Evolutionary conservation across 2,113 vertebrate species (phyloP), one percentile per base, ranked within the genome.

Genomic region (Phylloscopus trochiloides): DNA sequence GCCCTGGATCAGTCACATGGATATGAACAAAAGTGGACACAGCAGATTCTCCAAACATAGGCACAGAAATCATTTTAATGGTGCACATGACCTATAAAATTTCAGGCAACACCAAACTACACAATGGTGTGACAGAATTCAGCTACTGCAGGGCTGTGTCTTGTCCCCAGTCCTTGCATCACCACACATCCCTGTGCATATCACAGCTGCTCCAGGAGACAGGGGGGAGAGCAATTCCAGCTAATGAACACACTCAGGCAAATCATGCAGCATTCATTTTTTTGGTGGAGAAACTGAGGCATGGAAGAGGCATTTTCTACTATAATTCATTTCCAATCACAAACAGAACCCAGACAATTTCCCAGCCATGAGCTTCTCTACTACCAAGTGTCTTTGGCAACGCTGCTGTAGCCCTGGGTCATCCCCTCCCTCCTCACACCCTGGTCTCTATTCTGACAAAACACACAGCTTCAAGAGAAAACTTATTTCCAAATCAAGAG

Each of bases 271-370:
- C 20, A 24, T 26, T 58, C 8, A 7, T 90, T 47, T 84, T 45
- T 50, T 25, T 61, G 50, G 32, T 19, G 52, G 43, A 34, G 73
- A 95, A 93, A 92, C 47, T 3, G 78, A 95, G 88, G 85, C 61
- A 71, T 1, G 0, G 10, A 65, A 73, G 71, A 59, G 48, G 36
- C 10, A 48, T 31, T 45, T 76, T 51, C 40, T 81, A 36, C 36
- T 74, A 5, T 5, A 66, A 71, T 38, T 71, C 1, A 55, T 25
- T 71, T 67, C 38, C 29, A 8, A 7, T 7, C 29, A 66, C 31
- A 28, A 36, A 36, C 19, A 66, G 79, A 73, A n/a, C 5, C 28
- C 25, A 52, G 71, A 18, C 19, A 20, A 29, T 10, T 36, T 9
- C 50, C 31, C 34, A 74, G 34, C 15, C 59, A 62, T 6, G 47